Evolutionary conservation across 2,113 vertebrate genomes (phyloP).

Genomic region (Chelonoidis abingdonii): DNA sequence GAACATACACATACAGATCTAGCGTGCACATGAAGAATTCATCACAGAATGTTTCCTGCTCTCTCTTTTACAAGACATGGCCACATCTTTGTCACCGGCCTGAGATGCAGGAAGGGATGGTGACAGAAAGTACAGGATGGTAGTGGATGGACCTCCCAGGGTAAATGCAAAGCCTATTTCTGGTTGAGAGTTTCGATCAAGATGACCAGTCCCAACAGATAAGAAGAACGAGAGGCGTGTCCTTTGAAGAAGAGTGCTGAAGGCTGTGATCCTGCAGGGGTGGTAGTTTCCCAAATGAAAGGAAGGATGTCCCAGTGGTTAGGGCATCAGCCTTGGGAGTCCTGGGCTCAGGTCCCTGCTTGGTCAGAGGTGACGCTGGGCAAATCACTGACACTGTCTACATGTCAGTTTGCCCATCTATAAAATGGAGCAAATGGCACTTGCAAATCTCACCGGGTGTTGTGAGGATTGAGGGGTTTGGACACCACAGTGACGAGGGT

Average conservation of each 20-base stretch:
- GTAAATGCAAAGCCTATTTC: neutral
- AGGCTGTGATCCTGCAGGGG: neutral
- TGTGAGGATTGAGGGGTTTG: neutral
- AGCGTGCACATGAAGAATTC: neutral
- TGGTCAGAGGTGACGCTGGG: neutral
- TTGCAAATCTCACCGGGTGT: neutral
- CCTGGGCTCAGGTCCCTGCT: neutral
- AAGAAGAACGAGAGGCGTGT: neutral
- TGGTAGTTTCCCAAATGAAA: neutral
- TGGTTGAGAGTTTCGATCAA: neutral
- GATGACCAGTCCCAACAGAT: neutral
- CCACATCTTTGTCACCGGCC: neutral
- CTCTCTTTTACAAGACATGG: neutral
- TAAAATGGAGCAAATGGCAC: neutral
- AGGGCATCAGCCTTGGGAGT: neutral
- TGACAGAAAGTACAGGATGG: neutral
- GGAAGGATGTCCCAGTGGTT: neutral
- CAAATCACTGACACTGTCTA: neutral
- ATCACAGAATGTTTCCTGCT: neutral
- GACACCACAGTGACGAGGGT: neutral
- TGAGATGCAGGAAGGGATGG: neutral
- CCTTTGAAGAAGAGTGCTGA: neutral
- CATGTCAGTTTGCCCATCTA: neutral
- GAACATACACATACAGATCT: neutral
- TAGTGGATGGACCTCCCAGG: neutral